These are phyloP conservation scores for Eriosoma lanigerum DNA, from an alignment of 1,140 invertebrate species.

Conservation along the genomic window DNA sequence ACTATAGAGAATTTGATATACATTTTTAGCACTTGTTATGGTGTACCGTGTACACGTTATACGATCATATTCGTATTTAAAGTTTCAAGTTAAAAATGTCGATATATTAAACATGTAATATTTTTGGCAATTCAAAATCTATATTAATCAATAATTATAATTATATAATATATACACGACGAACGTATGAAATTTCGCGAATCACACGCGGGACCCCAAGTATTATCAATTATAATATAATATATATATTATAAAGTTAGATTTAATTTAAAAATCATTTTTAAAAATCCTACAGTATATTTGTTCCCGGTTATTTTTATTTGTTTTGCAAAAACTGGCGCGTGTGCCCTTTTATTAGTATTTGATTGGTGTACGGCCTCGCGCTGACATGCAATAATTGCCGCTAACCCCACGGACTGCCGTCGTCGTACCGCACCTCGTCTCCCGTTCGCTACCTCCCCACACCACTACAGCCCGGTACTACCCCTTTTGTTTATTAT, in stretches of 20 bases:
- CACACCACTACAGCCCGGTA: not conserved
- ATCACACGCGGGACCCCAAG: slow-evolving; percentile 21
- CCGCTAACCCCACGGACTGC: slow-evolving; percentile 34
- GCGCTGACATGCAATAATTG: slow-evolving; percentile 49
- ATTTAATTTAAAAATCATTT: slow-evolving; percentile 51
- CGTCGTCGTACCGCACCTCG: not conserved
- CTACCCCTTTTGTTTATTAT: slow-evolving; percentile 52
- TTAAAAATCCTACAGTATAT: slow-evolving; percentile 34
- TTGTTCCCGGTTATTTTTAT: slow-evolving; percentile 38
- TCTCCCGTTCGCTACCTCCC: not conserved
- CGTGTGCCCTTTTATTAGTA: slow-evolving; percentile 49
- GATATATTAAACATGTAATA: no score
- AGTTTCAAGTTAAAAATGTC: no score
- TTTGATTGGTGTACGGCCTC: slow-evolving; percentile 46
- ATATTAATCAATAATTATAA: no score
- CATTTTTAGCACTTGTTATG: no score
- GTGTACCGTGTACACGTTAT: no score
- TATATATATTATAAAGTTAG: no score
- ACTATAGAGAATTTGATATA: no score
- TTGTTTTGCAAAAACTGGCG: slow-evolving; percentile 46
- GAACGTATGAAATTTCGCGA: slow-evolving; percentile 4
- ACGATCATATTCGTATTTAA: no score
- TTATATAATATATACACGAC: no score
- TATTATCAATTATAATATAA: no score
- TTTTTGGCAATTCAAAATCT: no score